phyloP scores from a whole-genome alignment of 2,797 vertebrate species.

The Sylvia borin region DNA sequence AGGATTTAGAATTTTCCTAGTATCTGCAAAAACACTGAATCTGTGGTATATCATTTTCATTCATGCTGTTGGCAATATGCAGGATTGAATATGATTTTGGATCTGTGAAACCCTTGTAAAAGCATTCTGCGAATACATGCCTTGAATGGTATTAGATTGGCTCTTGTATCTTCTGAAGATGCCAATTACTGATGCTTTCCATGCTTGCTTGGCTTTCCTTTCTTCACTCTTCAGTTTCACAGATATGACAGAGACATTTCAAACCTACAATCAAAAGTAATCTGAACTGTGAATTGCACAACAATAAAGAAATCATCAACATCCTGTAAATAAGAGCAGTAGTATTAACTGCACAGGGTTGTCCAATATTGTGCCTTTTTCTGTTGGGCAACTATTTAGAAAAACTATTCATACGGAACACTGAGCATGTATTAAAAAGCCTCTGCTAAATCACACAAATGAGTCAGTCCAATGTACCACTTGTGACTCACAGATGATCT shows the following conservation, averaged over 20 bases:
- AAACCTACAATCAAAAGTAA: background rate
- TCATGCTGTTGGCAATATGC: background rate
- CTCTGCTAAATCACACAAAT: conserved; percentile 47
- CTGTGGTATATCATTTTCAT: background rate
- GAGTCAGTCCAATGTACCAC: background rate
- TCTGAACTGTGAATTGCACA: background rate
- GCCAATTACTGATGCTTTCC: background rate
- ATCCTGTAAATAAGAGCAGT: background rate
- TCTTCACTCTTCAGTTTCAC: background rate
- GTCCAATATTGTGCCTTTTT: background rate
- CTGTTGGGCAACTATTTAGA: conserved; percentile 19
- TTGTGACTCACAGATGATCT: conserved; percentile 44
- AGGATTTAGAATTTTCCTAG: background rate
- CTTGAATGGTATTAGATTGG: background rate
- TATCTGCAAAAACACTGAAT: background rate
- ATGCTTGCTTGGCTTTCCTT: background rate
- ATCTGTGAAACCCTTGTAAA: background rate
- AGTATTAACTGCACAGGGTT: background rate
- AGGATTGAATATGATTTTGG: background rate
- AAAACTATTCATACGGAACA: conserved; percentile 11
- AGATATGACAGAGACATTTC: background rate
- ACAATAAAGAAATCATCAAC: background rate
- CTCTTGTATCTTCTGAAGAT: background rate
- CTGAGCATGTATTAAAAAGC: conserved; percentile 21
- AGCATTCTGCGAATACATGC: background rate